Evolutionary conservation across 2,113 vertebrate genomes (phyloP).

Genomic region (Mustela lutreola): DNA sequence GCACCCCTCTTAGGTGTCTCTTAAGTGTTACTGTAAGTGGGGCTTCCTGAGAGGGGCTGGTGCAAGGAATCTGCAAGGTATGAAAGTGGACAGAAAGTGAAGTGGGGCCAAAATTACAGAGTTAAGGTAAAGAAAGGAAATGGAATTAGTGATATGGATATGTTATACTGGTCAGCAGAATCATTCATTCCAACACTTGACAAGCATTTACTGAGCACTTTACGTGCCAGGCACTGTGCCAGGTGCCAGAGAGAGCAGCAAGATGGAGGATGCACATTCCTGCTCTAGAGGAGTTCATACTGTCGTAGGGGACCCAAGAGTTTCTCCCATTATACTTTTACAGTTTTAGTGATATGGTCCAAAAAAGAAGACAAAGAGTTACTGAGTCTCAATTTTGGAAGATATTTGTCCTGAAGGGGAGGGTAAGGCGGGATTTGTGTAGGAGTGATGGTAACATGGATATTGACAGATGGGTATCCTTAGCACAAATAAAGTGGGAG

Average conservation of each 20-base stretch:
- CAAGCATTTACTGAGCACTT: background rate
- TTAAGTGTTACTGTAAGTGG: background rate
- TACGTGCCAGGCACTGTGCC: background rate
- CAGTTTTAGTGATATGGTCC: background rate
- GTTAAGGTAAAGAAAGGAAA: constrained; percentile 39
- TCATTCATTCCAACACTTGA: background rate
- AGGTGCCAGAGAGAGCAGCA: background rate
- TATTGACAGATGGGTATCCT: background rate
- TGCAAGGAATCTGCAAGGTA: background rate
- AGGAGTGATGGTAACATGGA: background rate
- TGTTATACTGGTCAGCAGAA: background rate
- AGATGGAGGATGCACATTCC: background rate
- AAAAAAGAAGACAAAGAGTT: background rate
- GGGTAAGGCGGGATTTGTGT: background rate
- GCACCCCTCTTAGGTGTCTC: no score
- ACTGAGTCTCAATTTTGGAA: background rate
- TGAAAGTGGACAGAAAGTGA: background rate
- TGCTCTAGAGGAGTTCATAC: background rate
- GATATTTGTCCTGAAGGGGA: background rate
- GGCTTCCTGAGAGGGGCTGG: background rate
- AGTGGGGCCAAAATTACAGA: background rate
- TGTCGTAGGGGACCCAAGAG: background rate
- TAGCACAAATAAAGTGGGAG: background rate
- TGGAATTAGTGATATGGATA: background rate
- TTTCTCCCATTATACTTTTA: background rate